phyloP scores from a whole-genome alignment of 30 jellyfish, hydroid and myxozoan species.

The Hydra vulgaris region DNA sequence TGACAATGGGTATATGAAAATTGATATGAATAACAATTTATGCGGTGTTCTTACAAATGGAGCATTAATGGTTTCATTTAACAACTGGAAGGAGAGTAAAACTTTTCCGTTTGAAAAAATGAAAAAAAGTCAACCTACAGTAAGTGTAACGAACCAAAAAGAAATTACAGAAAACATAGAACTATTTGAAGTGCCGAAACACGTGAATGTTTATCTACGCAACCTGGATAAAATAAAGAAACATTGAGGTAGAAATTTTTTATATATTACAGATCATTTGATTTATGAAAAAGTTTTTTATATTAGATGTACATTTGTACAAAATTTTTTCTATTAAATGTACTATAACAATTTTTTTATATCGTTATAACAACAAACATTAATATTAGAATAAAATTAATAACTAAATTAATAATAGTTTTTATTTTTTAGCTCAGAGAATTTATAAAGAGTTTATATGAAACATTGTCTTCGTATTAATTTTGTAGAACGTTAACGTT shows the following conservation, averaged over 20 bases:
- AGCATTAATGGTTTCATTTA: conserved; percentile 30
- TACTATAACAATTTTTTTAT: too few species aligned
- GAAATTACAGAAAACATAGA: conserved; percentile 7
- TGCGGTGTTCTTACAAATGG: conserved; percentile 42
- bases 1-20: conserved; percentile 59
- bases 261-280: too few species aligned
- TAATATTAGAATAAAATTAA: too few species aligned
- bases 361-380: too few species aligned
- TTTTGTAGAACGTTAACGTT: too few species aligned
- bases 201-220: conserved; percentile 6
- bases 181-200: conserved; percentile 10
- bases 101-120: conserved; percentile 24
- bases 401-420: too few species aligned
- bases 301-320: too few species aligned
- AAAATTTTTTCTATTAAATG: too few species aligned
- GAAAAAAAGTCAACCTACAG: background rate
- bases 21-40: conserved; percentile 33
- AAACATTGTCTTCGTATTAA: too few species aligned
- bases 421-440: too few species aligned
- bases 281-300: too few species aligned
- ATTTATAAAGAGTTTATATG: too few species aligned
- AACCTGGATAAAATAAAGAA: background rate
- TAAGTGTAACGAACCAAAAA: background rate
- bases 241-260: background rate
- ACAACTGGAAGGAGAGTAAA: conserved; percentile 11